Evolutionary conservation across 2,797 vertebrate genomes (phyloP).

Genomic region (Malurus leucopterus): DNA sequence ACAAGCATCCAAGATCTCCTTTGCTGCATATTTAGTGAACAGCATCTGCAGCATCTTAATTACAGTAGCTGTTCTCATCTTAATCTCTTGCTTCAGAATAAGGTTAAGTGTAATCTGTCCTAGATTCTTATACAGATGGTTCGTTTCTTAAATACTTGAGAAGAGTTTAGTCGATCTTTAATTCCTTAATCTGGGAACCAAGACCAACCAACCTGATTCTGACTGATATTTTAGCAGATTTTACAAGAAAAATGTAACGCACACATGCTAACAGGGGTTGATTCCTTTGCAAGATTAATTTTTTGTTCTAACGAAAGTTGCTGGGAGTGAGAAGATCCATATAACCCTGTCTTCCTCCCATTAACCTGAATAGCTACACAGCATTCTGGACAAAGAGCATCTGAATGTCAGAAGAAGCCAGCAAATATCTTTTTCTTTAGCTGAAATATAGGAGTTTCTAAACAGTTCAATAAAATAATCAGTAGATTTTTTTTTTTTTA

Average conservation of each 20-base stretch:
- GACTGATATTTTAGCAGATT: slow-evolving; percentile 26
- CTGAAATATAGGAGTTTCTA: not conserved
- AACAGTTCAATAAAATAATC: not conserved
- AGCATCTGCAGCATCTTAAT: slow-evolving; percentile 71
- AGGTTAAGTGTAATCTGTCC: slow-evolving; percentile 82
- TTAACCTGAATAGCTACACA: not conserved
- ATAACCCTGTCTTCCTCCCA: not conserved
- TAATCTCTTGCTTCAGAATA: slow-evolving; percentile 79
- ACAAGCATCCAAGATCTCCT: not conserved
- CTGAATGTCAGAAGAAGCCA: not conserved
- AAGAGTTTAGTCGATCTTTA: slow-evolving; percentile 79
- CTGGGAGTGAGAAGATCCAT: not conserved
- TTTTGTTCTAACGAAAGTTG: not conserved
- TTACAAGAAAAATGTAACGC: not conserved
- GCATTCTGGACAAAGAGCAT: not conserved
- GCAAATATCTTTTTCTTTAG: not conserved
- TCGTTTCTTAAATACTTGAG: slow-evolving; percentile 82
- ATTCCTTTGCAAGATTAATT: not conserved
- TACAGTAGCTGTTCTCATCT: slow-evolving; percentile 73
- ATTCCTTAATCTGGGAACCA: slow-evolving; percentile 68
- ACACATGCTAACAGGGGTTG: fast-evolving
- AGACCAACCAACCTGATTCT: slow-evolving; percentile 33
- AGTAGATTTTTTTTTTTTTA: not conserved
- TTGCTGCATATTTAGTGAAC: slow-evolving; percentile 40
- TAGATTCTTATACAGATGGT: slow-evolving; percentile 86